Base-by-base conservation (phyloP, 2,797 vertebrate species). In the Mormyrus proboscirostris region DNA sequence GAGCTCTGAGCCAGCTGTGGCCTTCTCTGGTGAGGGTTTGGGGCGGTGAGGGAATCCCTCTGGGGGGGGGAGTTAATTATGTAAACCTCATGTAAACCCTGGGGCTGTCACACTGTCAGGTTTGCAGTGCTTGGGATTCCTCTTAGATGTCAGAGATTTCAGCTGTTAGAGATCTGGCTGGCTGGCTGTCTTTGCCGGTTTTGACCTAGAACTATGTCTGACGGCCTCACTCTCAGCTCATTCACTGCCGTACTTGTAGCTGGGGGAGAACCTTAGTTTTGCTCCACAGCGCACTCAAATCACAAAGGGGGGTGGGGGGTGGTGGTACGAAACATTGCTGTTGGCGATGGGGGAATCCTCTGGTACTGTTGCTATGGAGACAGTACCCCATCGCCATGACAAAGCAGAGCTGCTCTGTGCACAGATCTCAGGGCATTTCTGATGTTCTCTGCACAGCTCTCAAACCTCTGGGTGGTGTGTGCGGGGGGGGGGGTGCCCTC, bases 301-400 rank as follows among this genome's bases (percentile, higher is more conserved):
- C 53, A 1, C 88, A n/a, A 29, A 38, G 4, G 22, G n/a, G 49
- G 49, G 50, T 2, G 50, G 16, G 12, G 50, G 55, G 55, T 19
- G 51, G 3, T 5, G 8, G 5, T 85, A 25, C 19, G 53, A 14
- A 44, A 29, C 16, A 9, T 6, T 25, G 12, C 50, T 47, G 19
- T 33, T 51, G 16, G 86, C 33, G 10, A 51, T 69, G 84, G 83
- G 88, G n/a, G 7, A 22, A 29, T 4, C 44, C 50, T 85, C 44
- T 4, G 55, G 50, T 16, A 2, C n/a, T n/a, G 86, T 91, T 90
- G 86, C 85, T 50, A 88, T 8, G 88, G 84, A 86, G 65, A 89
- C 7, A 0, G 88, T 65, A 7, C 69, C 44, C 76, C 88, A 25
- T 53, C 3, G 7, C 41, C 62, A 50, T 59, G 86, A 47, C 83